These are phyloP conservation scores for Myotis myotis DNA, from an alignment of 2,797 vertebrate species.

Conservation along the genomic window DNA sequence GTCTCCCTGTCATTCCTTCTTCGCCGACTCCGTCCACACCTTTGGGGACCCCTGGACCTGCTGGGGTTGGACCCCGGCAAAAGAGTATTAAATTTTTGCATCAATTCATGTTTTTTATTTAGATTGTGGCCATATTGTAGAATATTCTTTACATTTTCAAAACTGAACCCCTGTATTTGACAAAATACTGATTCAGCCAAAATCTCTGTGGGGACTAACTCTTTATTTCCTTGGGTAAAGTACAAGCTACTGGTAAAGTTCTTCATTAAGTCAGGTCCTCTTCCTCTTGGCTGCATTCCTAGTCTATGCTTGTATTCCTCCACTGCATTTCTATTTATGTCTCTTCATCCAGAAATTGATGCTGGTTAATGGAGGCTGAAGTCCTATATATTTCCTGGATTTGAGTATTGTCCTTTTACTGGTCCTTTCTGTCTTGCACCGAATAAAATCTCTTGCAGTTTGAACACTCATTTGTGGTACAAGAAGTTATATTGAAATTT, in stretches of 20 bases:
- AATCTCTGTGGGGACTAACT: background rate
- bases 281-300: background rate
- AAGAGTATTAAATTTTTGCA: background rate
- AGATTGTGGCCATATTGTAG: background rate
- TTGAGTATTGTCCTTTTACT: background rate
- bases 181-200: background rate
- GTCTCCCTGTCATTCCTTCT: too few species aligned
- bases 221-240: background rate
- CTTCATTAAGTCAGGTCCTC: background rate
- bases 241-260: background rate
- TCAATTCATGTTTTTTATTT: background rate
- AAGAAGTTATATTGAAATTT: background rate
- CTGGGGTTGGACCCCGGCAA: too few species aligned
- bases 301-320: background rate
- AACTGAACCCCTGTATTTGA: background rate
- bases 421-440: background rate
- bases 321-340: background rate
- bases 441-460: background rate
- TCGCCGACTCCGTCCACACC: too few species aligned
- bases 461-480: background rate
- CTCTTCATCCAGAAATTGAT: background rate
- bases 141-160: slow-evolving; percentile 27
- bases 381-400: background rate
- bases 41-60: too few species aligned
- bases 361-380: background rate